Percentiles rank a stretch among this genome's conserved stretches.
phyloP scores from a whole-genome alignment of 1,140 invertebrate genomes.

The Ruditapes philippinarum region DNA sequence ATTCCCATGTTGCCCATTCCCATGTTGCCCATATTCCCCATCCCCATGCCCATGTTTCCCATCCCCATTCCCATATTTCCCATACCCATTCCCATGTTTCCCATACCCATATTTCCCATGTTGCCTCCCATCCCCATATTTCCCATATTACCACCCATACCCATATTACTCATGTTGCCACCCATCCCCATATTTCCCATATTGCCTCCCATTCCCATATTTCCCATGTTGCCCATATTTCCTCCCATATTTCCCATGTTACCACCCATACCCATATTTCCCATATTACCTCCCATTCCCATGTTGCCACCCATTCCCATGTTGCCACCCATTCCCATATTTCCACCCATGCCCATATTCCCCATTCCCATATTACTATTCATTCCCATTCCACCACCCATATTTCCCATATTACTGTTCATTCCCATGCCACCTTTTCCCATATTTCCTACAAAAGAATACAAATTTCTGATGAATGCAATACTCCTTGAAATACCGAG shows the following conservation, averaged over 20 bases:
- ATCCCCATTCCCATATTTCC: conserved; percentile 57
- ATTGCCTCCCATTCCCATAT: conserved; percentile 51
- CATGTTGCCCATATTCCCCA: conserved; percentile 54
- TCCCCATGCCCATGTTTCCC: too few relatives aligned
- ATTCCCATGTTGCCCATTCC: conserved; percentile 43
- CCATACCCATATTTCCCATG: conserved; percentile 39
- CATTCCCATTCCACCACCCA: conserved; percentile 23
- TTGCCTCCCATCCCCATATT: conserved; percentile 46
- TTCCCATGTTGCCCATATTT: conserved; percentile 38
- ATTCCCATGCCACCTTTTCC: conserved; percentile 3
- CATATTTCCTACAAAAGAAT: conserved; percentile 28
- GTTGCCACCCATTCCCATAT: conserved; percentile 46
- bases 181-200: conserved; percentile 53
- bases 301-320: conserved; percentile 47
- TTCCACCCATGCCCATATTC: conserved; percentile 53
- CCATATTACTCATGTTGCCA: too few relatives aligned
- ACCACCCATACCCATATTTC: conserved; percentile 40
- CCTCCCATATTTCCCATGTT: neutral
- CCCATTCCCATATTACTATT: conserved; percentile 1
- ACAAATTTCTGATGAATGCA: neutral
- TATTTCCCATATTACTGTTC: conserved; percentile 11
- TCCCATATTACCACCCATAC: conserved; percentile 60
- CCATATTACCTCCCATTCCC: conserved; percentile 35
- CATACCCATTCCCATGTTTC: neutral
- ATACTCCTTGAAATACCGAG: neutral